Evolutionary conservation across 2,797 vertebrate genomes (phyloP).

Genomic region (Phalanger gymnotis): DNA sequence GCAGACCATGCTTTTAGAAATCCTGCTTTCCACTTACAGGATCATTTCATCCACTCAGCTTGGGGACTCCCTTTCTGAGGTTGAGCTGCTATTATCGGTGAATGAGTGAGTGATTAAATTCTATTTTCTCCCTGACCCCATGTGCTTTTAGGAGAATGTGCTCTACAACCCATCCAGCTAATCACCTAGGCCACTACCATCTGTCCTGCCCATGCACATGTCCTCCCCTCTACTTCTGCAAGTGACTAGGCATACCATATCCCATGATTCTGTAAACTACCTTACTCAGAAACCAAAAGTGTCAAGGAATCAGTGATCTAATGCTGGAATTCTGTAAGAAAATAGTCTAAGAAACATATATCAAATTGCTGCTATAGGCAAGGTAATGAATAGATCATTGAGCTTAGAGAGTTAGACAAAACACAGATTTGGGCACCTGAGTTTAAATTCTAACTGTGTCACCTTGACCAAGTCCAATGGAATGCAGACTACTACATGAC

Average conservation of each 20-base stretch:
- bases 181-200: neutral
- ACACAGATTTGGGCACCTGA: neutral
- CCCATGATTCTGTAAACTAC: neutral
- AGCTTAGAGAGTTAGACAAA: neutral
- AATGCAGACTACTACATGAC: neutral
- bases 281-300: neutral
- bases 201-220: neutral
- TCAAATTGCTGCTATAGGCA: neutral
- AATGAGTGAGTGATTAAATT: neutral
- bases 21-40: neutral
- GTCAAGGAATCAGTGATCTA: neutral
- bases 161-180: neutral
- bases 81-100: neutral
- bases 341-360: neutral
- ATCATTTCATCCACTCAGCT: neutral
- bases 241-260: neutral
- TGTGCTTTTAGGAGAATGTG: neutral
- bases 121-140: neutral
- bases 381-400: neutral
- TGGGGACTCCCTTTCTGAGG: neutral
- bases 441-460: neutral
- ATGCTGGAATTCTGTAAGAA: neutral
- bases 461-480: neutral
- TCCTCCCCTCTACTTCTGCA: neutral
- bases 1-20: neutral